Base-by-base conservation (phyloP, 2,113 vertebrate genomes). In the Puntigrus tetrazona region DNA sequence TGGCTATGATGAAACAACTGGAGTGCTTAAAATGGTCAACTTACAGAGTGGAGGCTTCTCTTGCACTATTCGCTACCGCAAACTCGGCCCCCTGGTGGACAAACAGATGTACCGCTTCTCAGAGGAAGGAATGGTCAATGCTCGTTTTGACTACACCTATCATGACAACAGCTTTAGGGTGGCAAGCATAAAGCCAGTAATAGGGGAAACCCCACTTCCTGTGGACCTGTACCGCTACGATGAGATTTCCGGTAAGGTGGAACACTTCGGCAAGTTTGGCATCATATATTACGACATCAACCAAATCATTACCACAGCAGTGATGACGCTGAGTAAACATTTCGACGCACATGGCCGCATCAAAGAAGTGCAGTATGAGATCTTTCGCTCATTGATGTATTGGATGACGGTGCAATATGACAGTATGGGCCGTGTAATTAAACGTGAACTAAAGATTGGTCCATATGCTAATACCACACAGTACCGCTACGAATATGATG, bases 321-420 rank as follows among this genome's bases (percentile, higher is more conserved):
- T 97, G 43, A 97, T 97, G 96, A 97, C 96, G 0, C 93, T 97
- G 85, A 96, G 95, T 89, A 97, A 97, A 81, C 96, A 97, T 89
- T 97, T 97, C 25, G 96, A 97, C 65, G 96, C 96, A 13, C 96
- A 96, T 0, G 96, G 96, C 3, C 94, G 96, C 63, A 96, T 97
- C 90, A 97, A 97, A 88, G 96, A 97, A 74, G 96, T 97, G 50
- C 96, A 97, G 8, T 97, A 97, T 0, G 96, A 97, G 90, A 97
- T 97, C 92, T 97, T 96, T 89, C 91, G 96, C 25, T 97, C 96
- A 0, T 94, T 97, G 73, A 96, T 97, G 96, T 97, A 97, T 91
- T 97, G 96, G 96, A 97, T 97, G 96, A 97, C 96, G 0, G 95
- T 97, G 16, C 96, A 97, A 31, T 97, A 97, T 0, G 96, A 97